phyloP scores from a whole-genome alignment of 2,888 invertebrate genomes.

The Perizoma affinitatum region DNA sequence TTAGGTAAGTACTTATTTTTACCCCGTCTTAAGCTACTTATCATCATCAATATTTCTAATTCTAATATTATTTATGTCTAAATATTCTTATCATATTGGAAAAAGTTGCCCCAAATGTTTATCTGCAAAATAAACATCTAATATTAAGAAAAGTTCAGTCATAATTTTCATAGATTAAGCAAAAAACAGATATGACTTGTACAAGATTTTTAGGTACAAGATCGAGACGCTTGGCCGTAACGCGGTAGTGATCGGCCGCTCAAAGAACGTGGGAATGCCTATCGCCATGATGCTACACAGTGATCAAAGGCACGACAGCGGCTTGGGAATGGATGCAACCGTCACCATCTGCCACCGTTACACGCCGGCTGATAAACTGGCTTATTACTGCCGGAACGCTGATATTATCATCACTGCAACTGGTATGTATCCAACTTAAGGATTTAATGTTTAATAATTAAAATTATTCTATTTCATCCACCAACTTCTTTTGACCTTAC shows the following conservation, averaged over 20 bases:
- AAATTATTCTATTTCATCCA: no score
- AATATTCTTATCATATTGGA: no score
- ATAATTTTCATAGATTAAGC: conserved; percentile 8
- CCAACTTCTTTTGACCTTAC: no score
- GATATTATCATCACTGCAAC: conserved; percentile 92
- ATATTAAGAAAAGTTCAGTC: no score
- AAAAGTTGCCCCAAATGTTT: no score
- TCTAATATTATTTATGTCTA: no score
- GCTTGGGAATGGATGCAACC: conserved; percentile 91
- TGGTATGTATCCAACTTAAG: conserved; percentile 65
- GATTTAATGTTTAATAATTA: no score
- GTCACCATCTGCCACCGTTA: conserved; percentile 95
- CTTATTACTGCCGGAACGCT: conserved; percentile 87
- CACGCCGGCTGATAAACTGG: conserved; percentile 91
- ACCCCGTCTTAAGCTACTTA: no score
- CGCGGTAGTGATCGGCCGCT: conserved; percentile 94
- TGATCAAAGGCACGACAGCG: conserved; percentile 87
- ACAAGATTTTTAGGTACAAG: conserved; percentile 64
- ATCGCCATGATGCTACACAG: conserved; percentile 93
- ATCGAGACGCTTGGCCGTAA: conserved; percentile 93
- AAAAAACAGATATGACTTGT: conserved; percentile 9
- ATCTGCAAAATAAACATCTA: no score
- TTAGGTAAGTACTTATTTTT: no score
- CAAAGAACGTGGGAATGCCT: conserved; percentile 96
- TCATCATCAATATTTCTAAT: no score